Evolutionary conservation across 2,888 invertebrate genomes (phyloP).

Genomic region (Shargacucullia verbasci): DNA sequence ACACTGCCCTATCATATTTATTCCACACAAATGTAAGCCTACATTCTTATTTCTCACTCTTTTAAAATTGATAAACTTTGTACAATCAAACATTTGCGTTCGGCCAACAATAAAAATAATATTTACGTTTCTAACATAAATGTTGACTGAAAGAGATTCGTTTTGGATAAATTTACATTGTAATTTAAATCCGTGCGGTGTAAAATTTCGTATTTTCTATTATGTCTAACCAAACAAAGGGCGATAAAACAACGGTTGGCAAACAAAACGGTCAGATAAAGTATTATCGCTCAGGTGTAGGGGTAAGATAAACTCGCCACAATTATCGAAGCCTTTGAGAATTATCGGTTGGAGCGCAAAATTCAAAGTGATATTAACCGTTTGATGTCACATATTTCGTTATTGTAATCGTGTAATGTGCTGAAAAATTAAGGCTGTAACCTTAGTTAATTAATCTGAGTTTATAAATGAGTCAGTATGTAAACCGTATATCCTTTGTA

Average conservation of each 20-base stretch:
- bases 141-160: conserved; percentile 56
- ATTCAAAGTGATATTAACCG: conserved; percentile 20
- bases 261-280: conserved; percentile 52
- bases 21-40: no score
- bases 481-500: no score
- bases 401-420: background rate
- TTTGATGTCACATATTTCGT: conserved; percentile 36
- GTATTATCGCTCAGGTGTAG: conserved; percentile 42
- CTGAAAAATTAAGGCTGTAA: no score
- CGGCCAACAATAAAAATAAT: conserved; percentile 36
- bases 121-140: conserved; percentile 52
- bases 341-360: conserved; percentile 23
- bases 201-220: conserved; percentile 58
- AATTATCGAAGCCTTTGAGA: conserved; percentile 51
- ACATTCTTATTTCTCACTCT: background rate
- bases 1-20: no score
- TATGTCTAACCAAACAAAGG: conserved; percentile 57
- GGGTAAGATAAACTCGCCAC: conserved; percentile 26
- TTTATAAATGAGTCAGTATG: no score
- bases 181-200: conserved; percentile 55
- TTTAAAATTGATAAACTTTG: conserved; percentile 46
- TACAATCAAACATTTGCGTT: conserved; percentile 26
- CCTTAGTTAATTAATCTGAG: no score
- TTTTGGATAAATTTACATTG: conserved; percentile 58
- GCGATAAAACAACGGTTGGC: conserved; percentile 36